These are phyloP conservation scores for Spheniscus mendiculus DNA, from an alignment of 2,113 vertebrate species.

Conservation along the genomic window DNA sequence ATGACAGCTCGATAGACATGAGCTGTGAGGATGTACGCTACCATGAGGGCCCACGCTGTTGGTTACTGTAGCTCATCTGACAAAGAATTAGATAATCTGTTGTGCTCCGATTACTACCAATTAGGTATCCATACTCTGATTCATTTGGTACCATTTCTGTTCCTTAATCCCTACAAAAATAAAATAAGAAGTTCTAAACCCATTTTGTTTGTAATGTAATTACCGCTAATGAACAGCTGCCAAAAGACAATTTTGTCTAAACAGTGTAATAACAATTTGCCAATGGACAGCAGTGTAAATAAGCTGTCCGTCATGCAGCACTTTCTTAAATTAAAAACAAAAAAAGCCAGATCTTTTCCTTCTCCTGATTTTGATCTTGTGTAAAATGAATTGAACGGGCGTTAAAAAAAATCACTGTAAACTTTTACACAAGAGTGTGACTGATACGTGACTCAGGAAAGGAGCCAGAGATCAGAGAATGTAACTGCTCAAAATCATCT, in stretches of 20 bases:
- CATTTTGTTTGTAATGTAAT: neutral
- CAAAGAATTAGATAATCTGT: neutral
- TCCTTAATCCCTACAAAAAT: neutral
- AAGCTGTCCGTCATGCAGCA: neutral
- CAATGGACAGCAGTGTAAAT: neutral
- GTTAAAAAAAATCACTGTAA: neutral
- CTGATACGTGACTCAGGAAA: neutral
- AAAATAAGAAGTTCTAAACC: conserved; percentile 8
- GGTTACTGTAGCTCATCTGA: neutral
- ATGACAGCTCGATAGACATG: neutral
- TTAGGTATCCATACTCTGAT: neutral
- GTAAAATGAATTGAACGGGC: neutral
- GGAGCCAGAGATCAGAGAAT: neutral
- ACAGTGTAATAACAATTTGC: neutral
- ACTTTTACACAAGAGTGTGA: neutral
- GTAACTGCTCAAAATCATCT: neutral
- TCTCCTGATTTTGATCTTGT: neutral
- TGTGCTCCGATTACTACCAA: neutral
- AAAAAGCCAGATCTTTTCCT: neutral
- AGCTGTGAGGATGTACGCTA: neutral
- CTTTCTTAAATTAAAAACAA: neutral
- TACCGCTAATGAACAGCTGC: conserved; percentile 9
- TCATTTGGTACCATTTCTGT: neutral
- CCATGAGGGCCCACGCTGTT: neutral
- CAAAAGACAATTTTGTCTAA: conserved; percentile 30